phyloP scores from a whole-genome alignment of 1,140 invertebrate genomes.

The Philaenus spumarius region DNA sequence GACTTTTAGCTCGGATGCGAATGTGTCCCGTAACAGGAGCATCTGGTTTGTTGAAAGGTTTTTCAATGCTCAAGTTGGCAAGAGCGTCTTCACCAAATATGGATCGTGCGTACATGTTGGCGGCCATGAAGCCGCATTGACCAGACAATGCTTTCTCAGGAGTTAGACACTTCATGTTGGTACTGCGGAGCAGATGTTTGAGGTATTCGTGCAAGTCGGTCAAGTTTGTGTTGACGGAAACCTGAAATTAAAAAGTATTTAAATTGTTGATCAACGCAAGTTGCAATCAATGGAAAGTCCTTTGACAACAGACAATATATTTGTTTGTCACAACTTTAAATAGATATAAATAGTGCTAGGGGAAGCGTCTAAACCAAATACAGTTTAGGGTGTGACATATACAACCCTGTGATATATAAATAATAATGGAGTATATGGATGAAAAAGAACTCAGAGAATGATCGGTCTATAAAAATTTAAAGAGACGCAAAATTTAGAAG shows the following conservation, averaged over 20 bases:
- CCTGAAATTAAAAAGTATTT: conserved; percentile 40
- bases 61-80: conserved; percentile 97
- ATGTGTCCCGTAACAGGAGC: conserved; percentile 93
- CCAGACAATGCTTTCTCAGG: conserved; percentile 91
- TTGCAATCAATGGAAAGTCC: too few relatives aligned
- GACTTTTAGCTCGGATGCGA: conserved; percentile 94
- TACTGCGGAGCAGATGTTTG: conserved; percentile 84
- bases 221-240: conserved; percentile 92
- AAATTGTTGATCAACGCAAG: too few relatives aligned
- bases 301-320: too few relatives aligned
- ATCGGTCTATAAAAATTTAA: too few relatives aligned
- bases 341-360: too few relatives aligned
- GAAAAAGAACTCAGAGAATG: too few relatives aligned
- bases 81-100: conserved; percentile 99
- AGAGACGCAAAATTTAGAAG: too few relatives aligned
- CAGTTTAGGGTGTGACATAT: too few relatives aligned
- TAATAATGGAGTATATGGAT: too few relatives aligned
- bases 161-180: conserved; percentile 99
- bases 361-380: too few relatives aligned
- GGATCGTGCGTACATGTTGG: conserved; percentile 97
- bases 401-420: too few relatives aligned
- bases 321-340: too few relatives aligned
- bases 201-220: conserved; percentile 91
- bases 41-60: conserved; percentile 78
- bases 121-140: conserved; percentile 98